Percentiles rank a stretch among this genome's conserved stretches.
Conservation (phyloP, 2,888 invertebrate species). For the Pollenia angustigena region DNA sequence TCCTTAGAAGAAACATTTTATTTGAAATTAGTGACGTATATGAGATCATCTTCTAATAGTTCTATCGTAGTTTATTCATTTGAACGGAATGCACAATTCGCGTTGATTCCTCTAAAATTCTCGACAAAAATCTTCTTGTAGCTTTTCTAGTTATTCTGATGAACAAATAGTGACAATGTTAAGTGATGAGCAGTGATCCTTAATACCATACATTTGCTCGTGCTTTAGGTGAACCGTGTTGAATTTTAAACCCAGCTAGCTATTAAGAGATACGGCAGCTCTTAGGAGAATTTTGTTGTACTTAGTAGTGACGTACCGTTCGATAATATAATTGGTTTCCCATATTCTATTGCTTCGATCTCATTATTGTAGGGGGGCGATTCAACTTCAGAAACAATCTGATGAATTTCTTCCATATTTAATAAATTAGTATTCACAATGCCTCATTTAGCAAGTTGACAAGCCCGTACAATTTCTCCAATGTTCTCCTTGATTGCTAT, state of each 20-base stretch:
- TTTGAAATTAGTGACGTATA: too few species aligned
- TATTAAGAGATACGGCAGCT: neutral
- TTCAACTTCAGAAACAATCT: conserved; percentile 8
- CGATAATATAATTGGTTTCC: conserved; percentile 8
- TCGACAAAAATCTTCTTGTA: neutral
- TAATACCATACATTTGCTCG: conserved; percentile 1
- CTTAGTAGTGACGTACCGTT: conserved; percentile 4
- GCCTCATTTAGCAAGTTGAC: conserved; percentile 1
- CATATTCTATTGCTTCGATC: conserved; percentile 16
- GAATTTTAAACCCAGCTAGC: neutral
- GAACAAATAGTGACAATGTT: too few species aligned
- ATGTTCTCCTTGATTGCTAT: conserved; percentile 8
- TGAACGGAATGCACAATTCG: too few species aligned
- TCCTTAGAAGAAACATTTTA: neutral
- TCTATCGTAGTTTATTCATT: too few species aligned
- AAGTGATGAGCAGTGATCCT: neutral
- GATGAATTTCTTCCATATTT: conserved; percentile 21
- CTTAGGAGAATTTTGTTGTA: conserved; percentile 2
- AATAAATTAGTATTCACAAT: conserved; percentile 7
- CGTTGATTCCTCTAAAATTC: neutral
- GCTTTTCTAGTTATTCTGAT: neutral
- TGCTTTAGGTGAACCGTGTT: neutral
- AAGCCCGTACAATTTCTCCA: neutral
- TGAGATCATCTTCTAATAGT: too few species aligned
- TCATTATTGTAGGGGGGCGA: conserved; percentile 12